Evolutionary conservation across 2,888 invertebrate genomes (phyloP).

Genomic region (Ditula angustiorana): DNA sequence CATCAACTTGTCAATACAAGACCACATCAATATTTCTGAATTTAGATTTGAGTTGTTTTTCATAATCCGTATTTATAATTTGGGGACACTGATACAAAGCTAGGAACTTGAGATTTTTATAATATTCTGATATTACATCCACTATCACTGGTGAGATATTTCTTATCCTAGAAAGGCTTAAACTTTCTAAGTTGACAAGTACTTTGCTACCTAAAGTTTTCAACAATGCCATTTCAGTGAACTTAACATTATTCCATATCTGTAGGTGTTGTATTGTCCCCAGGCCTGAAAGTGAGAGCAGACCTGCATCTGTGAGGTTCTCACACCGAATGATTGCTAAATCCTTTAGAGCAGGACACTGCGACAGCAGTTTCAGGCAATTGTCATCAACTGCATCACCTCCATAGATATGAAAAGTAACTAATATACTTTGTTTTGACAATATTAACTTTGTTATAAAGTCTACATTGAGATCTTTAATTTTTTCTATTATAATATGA

Average conservation of each 20-base stretch:
- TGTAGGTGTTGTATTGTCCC: conserved; percentile 65
- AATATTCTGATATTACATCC: conserved; percentile 73
- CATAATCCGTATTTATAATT: conserved; percentile 72
- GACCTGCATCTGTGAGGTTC: conserved; percentile 68
- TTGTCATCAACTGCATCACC: conserved; percentile 69
- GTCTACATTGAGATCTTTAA: conserved; percentile 64
- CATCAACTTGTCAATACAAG: conserved; percentile 57
- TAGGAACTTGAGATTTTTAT: conserved; percentile 72
- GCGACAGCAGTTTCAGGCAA: conserved; percentile 63
- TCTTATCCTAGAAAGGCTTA: conserved; percentile 73
- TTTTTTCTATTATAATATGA: conserved; percentile 76
- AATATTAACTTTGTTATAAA: conserved; percentile 65
- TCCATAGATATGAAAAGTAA: conserved; percentile 72
- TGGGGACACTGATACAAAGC: conserved; percentile 77
- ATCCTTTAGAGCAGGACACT: conserved; percentile 66
- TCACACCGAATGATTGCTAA: conserved; percentile 76
- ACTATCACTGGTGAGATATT: conserved; percentile 73
- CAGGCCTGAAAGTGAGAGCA: conserved; percentile 61
- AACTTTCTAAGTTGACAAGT: conserved; percentile 63
- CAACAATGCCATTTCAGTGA: conserved; percentile 66
- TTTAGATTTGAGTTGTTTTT: conserved; percentile 73
- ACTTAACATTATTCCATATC: conserved; percentile 76
- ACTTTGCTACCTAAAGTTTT: conserved; percentile 63
- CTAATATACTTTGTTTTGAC: conserved; percentile 62
- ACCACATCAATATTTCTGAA: conserved; percentile 78